These are phyloP conservation scores for Drosophila bocki DNA, from an alignment of 1,140 invertebrate genomes.

Conservation along the genomic window DNA sequence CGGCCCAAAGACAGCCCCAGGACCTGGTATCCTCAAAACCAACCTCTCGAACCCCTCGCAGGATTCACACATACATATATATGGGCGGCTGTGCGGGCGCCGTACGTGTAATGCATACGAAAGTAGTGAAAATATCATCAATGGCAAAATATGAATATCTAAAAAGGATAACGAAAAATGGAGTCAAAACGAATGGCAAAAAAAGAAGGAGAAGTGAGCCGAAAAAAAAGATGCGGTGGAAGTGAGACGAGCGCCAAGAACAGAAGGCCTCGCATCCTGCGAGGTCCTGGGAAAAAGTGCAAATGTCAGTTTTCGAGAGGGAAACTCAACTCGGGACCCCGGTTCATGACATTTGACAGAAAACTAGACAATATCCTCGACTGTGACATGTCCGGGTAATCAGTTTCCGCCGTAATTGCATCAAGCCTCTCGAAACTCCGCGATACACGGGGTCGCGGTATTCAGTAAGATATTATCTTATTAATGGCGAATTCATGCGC, in stretches of 20 bases:
- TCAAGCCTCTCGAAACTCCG: constrained; percentile 22
- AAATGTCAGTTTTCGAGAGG: constrained; percentile 67
- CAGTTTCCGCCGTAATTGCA: constrained; percentile 53
- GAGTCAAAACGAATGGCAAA: constrained; percentile 48
- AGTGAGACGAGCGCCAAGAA: constrained; percentile 10
- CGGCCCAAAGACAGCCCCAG: constrained; percentile 53
- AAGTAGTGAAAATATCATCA: constrained; percentile 83
- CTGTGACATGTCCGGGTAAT: constrained; percentile 41
- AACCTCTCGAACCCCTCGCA: background rate
- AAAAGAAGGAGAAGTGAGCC: constrained; percentile 21
- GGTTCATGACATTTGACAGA: constrained; percentile 65
- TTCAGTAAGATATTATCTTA: constrained; percentile 28
- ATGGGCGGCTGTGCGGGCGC: constrained; percentile 42
- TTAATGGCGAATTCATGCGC: constrained; percentile 43
- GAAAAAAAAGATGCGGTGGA: constrained; percentile 1
- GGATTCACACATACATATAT: constrained; percentile 12
- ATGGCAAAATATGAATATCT: constrained; percentile 83
- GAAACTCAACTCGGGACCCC: constrained; percentile 11
- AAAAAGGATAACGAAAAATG: constrained; percentile 80
- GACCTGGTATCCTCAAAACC: constrained; percentile 29
- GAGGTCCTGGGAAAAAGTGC: constrained; percentile 65
- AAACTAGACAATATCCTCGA: constrained; percentile 53
- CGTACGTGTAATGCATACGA: constrained; percentile 81
- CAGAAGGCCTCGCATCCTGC: constrained; percentile 2
- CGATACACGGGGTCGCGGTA: constrained; percentile 3